phyloP scores from a whole-genome alignment of 2,888 invertebrate species.

The Callosobruchus maculatus region DNA sequence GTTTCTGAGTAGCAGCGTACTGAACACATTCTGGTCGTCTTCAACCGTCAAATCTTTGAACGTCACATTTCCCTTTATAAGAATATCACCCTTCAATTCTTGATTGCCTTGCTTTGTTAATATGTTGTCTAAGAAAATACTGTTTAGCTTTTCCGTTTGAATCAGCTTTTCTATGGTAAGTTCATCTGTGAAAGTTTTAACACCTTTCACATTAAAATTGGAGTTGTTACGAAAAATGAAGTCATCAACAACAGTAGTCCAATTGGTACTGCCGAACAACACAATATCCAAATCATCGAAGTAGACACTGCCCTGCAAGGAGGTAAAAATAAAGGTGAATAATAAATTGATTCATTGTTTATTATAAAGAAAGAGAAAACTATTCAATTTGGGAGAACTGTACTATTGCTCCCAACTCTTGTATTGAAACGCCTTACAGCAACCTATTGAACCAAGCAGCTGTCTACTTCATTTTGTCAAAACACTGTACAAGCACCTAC shows the following conservation, averaged over 20 bases:
- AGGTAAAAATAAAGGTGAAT: background rate
- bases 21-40: slow-evolving; percentile 33
- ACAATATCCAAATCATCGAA: slow-evolving; percentile 37
- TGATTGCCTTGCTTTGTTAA: slow-evolving; percentile 45
- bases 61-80: slow-evolving; percentile 39
- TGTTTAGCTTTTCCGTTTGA: slow-evolving; percentile 44
- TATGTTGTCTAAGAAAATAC: slow-evolving; percentile 42
- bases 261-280: slow-evolving; percentile 42
- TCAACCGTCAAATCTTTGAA: slow-evolving; percentile 38
- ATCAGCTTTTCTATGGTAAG: slow-evolving; percentile 41
- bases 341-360: no score
- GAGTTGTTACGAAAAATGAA: slow-evolving; percentile 47
- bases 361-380: no score
- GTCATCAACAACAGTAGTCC: slow-evolving; percentile 45
- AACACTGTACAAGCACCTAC: no score
- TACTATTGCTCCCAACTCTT: no score
- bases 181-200: slow-evolving; percentile 40
- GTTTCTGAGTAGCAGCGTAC: slow-evolving; percentile 28
- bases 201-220: slow-evolving; percentile 31
- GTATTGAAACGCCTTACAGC: no score
- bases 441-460: no score
- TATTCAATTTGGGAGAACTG: no score
- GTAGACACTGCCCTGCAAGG: slow-evolving; percentile 33
- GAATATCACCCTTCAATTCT: slow-evolving; percentile 35
- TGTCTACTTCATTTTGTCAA: no score